Conservation (phyloP, 2,113 vertebrate genomes). For the Motacilla tschutschensis region DNA sequence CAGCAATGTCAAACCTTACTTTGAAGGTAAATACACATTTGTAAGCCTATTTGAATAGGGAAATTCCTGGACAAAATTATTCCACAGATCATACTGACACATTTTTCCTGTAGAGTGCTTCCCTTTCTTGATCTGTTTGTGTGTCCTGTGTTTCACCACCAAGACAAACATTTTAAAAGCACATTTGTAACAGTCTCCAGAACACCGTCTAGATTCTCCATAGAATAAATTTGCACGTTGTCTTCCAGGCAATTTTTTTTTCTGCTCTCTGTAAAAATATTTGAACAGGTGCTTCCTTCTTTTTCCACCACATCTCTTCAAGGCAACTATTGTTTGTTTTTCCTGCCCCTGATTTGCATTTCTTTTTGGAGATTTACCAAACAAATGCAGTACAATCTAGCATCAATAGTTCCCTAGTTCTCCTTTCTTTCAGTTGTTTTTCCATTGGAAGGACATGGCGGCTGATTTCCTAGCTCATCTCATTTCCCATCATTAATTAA, state of each 20-base stretch:
- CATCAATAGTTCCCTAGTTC: not conserved
- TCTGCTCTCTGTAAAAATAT: not conserved
- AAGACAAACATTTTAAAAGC: not conserved
- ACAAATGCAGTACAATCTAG: not conserved
- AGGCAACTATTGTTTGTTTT: not conserved
- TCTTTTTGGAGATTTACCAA: not conserved
- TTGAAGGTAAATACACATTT: not conserved
- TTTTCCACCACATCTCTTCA: not conserved
- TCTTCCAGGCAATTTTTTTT: not conserved
- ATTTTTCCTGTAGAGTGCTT: not conserved
- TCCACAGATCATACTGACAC: not conserved
- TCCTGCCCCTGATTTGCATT: not conserved
- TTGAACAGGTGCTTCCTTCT: not conserved
- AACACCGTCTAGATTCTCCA: not conserved
- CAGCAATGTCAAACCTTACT: not conserved
- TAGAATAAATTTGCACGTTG: not conserved
- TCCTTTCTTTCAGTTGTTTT: not conserved
- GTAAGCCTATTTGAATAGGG: too few relatives aligned
- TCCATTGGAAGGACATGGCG: not conserved
- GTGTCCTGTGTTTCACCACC: not conserved
- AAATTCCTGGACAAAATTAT: not conserved
- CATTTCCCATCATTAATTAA: not conserved
- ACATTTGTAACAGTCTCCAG: not conserved
- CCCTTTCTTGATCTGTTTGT: not conserved
- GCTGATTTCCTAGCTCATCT: not conserved